Evolutionary conservation across 2,113 vertebrate genomes (phyloP).

Genomic region (Turdus rufiventris): DNA sequence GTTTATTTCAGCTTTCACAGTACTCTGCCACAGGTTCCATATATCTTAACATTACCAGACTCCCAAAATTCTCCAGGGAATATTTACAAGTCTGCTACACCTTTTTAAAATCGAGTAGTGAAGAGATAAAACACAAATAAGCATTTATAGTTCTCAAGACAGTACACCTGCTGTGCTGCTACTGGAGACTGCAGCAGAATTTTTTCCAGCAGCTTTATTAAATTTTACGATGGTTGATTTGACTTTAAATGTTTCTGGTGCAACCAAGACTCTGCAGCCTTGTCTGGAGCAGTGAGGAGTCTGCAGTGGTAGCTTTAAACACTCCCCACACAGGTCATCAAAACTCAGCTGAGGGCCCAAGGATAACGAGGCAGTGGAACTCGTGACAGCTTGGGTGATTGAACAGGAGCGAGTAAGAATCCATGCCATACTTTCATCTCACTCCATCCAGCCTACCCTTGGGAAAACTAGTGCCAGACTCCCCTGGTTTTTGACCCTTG

Average conservation of each 20-base stretch:
- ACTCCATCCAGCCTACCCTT: neutral
- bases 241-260: neutral
- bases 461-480: neutral
- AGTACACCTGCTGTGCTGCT: neutral
- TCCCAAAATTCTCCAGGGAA: neutral
- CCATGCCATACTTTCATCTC: neutral
- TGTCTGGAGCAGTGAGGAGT: neutral
- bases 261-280: neutral
- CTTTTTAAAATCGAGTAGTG: neutral
- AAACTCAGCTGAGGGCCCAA: neutral
- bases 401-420: neutral
- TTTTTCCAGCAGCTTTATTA: neutral
- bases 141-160: neutral
- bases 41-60: neutral
- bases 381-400: neutral
- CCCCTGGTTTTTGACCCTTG: neutral
- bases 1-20: neutral
- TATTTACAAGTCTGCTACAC: neutral
- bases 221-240: neutral
- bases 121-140: neutral
- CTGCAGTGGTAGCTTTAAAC: neutral
- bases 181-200: neutral
- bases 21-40: neutral
- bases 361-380: accelerated
- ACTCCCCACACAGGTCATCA: neutral